Evolutionary conservation across 2,888 invertebrate genomes (phyloP), one percentile per base, ranked within the genome.

Genomic region (Mythimna lalbum): DNA sequence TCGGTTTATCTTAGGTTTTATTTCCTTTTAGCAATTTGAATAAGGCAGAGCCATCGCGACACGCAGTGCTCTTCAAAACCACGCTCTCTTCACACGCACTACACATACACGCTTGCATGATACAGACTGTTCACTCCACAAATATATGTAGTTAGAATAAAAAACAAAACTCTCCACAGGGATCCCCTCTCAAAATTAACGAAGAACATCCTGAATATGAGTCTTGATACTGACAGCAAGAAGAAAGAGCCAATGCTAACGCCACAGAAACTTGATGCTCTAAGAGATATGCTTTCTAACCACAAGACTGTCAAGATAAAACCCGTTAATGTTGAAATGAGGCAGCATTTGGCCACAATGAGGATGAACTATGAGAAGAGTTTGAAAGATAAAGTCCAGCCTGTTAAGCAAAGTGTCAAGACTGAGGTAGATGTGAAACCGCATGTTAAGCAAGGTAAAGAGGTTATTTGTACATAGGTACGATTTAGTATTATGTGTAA

Each of bases 151-250:
- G 53, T 39, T 65, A 56, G 49, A 53, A 55, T 60, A 43, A 60
- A 63, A 59, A n/a, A 61, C 43, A 19, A 49, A 50, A 59, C 49
- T 60, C 47, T 78, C 36, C 88, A 56, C 89, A 95, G 95, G 70
- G 96, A 96, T 71, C 93, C 94, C 0, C 89, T 96, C n/a, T 93
- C 95, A 33, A 95, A 95, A 79, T 85, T 96, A 10, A 93, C 96
- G 10, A 97, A 92, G 86, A 96, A 93, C 90, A 96, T 93, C 17
- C 90, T 97, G 2, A 96, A 96, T 80, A 92, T 97, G 92, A 95
- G 93, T 80, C 90, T 96, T 27, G 95, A 96, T 69, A 91, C 91
- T 61, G 79, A 79, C 71, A 65, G 61, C 1, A 93, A 93, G 63
- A 80, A 92, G 17, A 92, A 93, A 65, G 93, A 95, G 60, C 91